Base-by-base conservation (phyloP, 1,140 invertebrate species). In the Magallana angulata region DNA sequence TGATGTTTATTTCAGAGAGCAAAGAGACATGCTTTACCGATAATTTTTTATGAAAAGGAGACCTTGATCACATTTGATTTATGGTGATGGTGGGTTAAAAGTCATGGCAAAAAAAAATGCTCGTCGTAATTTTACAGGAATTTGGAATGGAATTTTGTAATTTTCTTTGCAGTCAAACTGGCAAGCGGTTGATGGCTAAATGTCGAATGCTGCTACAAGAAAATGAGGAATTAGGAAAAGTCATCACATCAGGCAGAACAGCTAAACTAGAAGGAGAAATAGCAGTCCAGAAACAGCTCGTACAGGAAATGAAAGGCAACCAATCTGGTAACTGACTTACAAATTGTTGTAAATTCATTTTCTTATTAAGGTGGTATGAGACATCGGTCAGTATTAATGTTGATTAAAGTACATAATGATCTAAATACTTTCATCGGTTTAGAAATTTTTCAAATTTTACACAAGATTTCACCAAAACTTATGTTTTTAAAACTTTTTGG, bases 161-260 rank as follows among this genome's bases (percentile, higher is more conserved):
- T 82, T 86, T 76, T 76, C 14, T 7, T 93, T 92, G 82, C 92
- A 95, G 95, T 88, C 94, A 99, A 96, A 99, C 98, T 60, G 98
- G 98, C 24, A 99, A 99, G 95, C 97, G 98, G 89, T 95, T 99
- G 87, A 99, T 99, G 98, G 98, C 98, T 7, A 99, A 99, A 95
- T 99, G 98, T 93, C 96, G 98, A 88, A 95, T 99, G 89, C 95
- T 99, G n/a, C 97, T 99, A 94, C 98, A 99, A 94, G 99, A 99
- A 95, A 99, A 99, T 95, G 98, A 99, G 95, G 98, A 99, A 94
- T 95, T 99, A 14, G 98, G 98, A 24, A 97, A 98, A 94, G 98
- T 98, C 96, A 98, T 99, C 76, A 97, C 98, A 7, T 98, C 98
- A 91, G 99, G 98, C 6, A 96, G 98, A 91, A 97, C 99, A 93